Evolutionary conservation across 2,888 invertebrate species (phyloP), one percentile per base, ranked within the genome.

Genomic region (Morpho deidamia): DNA sequence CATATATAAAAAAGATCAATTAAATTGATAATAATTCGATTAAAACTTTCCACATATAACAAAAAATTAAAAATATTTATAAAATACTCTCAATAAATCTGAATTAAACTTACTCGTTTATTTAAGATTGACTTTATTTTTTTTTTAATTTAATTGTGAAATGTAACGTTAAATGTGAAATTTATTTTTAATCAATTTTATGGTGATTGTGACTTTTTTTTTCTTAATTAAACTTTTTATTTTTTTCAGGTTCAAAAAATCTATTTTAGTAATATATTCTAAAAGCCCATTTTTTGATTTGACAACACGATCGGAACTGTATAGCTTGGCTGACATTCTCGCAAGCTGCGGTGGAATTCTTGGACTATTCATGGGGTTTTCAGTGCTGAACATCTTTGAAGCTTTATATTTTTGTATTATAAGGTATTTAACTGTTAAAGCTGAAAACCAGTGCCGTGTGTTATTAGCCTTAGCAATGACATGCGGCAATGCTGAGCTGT

Each of bases 221-320:
- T 3, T 11, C 0, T 8, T 44, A 10, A 12, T 12, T 34, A 5
- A 11, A 33, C 33, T 1, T 38, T 38, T 39, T 8, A 2, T 11
- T 12, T 33, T 8, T 48, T 48, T 41, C 12, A 48, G 48, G 3
- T 48, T 11, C 10, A 48, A 41, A 41, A 4, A 39, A 3, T 39
- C 48, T 34, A 48, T 1, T 8, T 8, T 48, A 8, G 91, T 91
- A 56, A 90, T 94, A 45, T 94, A 92, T 78, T 94, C 94, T 78
- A 94, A 93, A 71, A 93, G 94, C 66, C 91, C 92, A 8, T 93
- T 93, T 70, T 93, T 93, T 66, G 89, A 93, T 11, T 91, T 93
- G 0, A 92, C 92, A 0, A 91, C 91, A 37, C 86, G 93, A n/a
- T 92, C 92, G 0, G 93, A 94, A 65, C 76, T 94, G n/a, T 93